A percentile compares a stretch with the other conserved stretches of the same genome.
Conservation (phyloP, 2,113 vertebrate genomes). For the Lucifuga dentata region DNA sequence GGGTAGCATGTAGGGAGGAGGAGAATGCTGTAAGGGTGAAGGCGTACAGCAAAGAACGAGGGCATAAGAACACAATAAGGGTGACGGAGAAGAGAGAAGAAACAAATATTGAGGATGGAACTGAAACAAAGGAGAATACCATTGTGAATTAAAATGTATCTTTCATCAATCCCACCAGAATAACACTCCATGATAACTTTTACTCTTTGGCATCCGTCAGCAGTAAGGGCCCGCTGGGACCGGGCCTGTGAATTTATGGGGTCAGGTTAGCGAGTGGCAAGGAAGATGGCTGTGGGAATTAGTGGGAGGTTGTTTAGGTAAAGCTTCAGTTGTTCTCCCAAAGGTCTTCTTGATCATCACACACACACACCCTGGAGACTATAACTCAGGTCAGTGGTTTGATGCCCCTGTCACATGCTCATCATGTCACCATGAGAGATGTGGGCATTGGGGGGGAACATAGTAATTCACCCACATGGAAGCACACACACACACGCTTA, state of each 20-base stretch:
- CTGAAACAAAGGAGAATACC: slow-evolving; percentile 11
- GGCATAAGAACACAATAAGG: not conserved
- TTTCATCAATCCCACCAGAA: slow-evolving; percentile 17
- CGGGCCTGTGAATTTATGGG: slow-evolving; percentile 48
- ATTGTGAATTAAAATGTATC: slow-evolving; percentile 14
- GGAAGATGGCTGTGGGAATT: slow-evolving; percentile 50
- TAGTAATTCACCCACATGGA: too few species aligned
- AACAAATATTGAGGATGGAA: not conserved
- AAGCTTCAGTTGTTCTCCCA: slow-evolving; percentile 50
- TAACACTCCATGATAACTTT: slow-evolving; percentile 53
- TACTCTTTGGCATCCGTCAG: slow-evolving; percentile 33
- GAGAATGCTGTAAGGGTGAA: slow-evolving; percentile 7
- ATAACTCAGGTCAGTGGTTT: slow-evolving; percentile 64
- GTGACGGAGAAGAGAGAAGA: not conserved
- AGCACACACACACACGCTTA: not conserved
- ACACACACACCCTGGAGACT: slow-evolving; percentile 41
- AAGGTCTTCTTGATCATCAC: slow-evolving; percentile 63
- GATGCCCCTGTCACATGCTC: slow-evolving; percentile 53
- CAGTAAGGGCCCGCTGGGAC: slow-evolving; percentile 38
- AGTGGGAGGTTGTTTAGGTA: slow-evolving; percentile 54
- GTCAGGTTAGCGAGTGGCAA: slow-evolving; percentile 49
- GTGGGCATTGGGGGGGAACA: slow-evolving; percentile 13
- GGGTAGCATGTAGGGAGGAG: slow-evolving; percentile 1
- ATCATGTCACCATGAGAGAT: slow-evolving; percentile 54
- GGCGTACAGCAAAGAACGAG: slow-evolving; percentile 2